These are phyloP conservation scores for Whitmania pigra DNA, from an alignment of 1,140 invertebrate species.

Conservation along the genomic window DNA sequence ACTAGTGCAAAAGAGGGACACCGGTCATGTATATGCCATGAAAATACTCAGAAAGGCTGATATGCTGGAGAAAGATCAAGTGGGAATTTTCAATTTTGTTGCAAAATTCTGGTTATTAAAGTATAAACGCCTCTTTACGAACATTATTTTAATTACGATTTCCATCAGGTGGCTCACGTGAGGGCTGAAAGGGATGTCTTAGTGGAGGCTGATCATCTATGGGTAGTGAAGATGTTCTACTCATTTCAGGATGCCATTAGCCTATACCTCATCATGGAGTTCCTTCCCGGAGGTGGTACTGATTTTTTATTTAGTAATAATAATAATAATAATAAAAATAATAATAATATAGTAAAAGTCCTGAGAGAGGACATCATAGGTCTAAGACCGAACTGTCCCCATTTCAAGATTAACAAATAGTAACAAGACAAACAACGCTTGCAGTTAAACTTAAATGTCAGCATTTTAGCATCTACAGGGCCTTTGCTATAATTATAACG, in stretches of 20 bases:
- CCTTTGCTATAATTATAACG: too few relatives aligned
- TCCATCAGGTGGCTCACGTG: constrained; percentile 78
- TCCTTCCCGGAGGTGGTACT: constrained; percentile 79
- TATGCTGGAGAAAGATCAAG: constrained; percentile 98
- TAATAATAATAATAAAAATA: background rate
- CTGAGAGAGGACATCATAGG: too few relatives aligned
- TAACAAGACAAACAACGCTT: too few relatives aligned
- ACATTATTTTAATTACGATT: constrained; percentile 20
- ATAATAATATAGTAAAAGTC: too few relatives aligned
- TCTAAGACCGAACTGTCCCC: too few relatives aligned
- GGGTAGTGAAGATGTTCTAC: constrained; percentile 99
- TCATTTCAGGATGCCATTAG: constrained; percentile 97
- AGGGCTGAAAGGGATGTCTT: constrained; percentile 93
- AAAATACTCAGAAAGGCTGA: constrained; percentile 97
- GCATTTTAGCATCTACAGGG: too few relatives aligned
- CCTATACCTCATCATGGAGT: constrained; percentile 99
- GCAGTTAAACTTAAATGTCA: too few relatives aligned
- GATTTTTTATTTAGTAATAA: constrained; percentile 25
- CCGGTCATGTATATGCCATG: constrained; percentile 99
- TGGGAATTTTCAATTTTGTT: constrained; percentile 28
- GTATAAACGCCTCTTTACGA: background rate
- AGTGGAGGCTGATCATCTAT: constrained; percentile 97
- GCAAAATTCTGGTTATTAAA: background rate
- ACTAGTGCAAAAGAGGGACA: constrained; percentile 97
- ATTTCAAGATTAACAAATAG: too few relatives aligned